Percentiles rank a stretch among this genome's conserved stretches.
Evolutionary conservation across 2,888 invertebrate genomes (phyloP).

Genomic region (Apamea anceps): DNA sequence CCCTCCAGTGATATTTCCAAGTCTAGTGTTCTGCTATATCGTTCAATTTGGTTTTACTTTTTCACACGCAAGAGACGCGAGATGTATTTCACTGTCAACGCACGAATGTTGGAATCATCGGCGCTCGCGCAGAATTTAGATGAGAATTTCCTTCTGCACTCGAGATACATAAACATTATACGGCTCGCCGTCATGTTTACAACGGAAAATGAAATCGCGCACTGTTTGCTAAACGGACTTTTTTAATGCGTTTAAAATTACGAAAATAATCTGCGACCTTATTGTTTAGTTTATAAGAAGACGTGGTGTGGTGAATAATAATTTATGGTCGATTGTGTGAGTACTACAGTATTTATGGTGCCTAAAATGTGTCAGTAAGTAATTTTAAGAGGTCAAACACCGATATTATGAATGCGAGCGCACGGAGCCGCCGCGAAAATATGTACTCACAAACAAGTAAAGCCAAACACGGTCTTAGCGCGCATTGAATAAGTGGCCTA

Average conservation of each 20-base stretch:
- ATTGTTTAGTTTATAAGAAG: conserved; percentile 63
- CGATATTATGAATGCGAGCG: conserved; percentile 87
- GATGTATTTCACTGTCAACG: conserved; percentile 83
- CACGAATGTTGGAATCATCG: conserved; percentile 87
- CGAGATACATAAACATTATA: conserved; percentile 88
- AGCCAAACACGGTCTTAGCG: conserved; percentile 81
- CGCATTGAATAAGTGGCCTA: conserved; percentile 77
- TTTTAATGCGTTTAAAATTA: conserved; percentile 83
- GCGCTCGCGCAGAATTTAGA: conserved; percentile 87
- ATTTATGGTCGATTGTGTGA: conserved; percentile 60
- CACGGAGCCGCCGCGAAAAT: conserved; percentile 86
- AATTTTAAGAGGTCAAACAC: conserved; percentile 84
- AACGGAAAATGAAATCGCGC: conserved; percentile 85
- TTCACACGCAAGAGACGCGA: conserved; percentile 86
- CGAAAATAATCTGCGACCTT: conserved; percentile 73
- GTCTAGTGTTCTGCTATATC: conserved; percentile 52
- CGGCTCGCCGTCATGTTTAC: conserved; percentile 86
- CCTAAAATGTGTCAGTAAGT: conserved; percentile 80
- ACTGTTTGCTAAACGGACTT: conserved; percentile 80
- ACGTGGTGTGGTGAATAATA: conserved; percentile 49
- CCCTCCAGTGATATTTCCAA: conserved; percentile 43
- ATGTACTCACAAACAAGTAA: conserved; percentile 84
- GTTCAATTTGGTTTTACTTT: conserved; percentile 82
- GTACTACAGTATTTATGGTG: conserved; percentile 59
- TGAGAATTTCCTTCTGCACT: conserved; percentile 87